Conservation (phyloP, 1,140 invertebrate species). For the Idris sp. region DNA sequence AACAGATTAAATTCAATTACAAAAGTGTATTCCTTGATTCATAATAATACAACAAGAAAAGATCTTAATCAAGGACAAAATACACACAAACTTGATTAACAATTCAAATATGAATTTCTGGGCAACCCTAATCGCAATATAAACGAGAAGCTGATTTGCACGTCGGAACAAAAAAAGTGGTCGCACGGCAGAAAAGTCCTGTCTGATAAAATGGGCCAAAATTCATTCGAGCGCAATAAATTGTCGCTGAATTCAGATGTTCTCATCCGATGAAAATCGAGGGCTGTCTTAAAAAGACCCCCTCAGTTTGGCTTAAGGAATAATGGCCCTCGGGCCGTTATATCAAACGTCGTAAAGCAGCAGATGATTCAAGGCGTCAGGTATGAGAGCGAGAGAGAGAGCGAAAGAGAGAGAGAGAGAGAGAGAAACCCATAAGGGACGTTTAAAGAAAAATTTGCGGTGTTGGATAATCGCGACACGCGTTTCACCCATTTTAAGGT, state of each 20-base stretch:
- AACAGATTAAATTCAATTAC: no score
- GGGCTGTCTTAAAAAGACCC: constrained; percentile 38
- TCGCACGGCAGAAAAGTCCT: constrained; percentile 10
- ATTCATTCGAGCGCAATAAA: constrained; percentile 27
- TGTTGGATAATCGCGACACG: constrained; percentile 39
- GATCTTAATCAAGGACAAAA: background rate
- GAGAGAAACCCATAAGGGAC: no score
- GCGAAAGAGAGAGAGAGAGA: no score
- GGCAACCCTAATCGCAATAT: background rate
- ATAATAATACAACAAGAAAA: no score
- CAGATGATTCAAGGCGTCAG: constrained; percentile 51
- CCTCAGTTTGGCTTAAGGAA: constrained; percentile 17
- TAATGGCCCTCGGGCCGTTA: constrained; percentile 41
- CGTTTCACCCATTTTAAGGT: constrained; percentile 28
- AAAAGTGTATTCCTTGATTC: no score
- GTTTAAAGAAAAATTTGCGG: constrained; percentile 35
- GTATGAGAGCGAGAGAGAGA: constrained; percentile 36
- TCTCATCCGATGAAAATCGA: constrained; percentile 38
- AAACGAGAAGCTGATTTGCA: constrained; percentile 13
- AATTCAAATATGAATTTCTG: background rate
- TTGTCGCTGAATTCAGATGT: constrained; percentile 29
- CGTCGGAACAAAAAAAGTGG: constrained; percentile 5
- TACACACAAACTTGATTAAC: background rate
- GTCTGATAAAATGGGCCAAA: background rate
- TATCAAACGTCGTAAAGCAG: constrained; percentile 15